These are phyloP conservation scores for Oreocharis arfaki DNA, from an alignment of 2,113 vertebrate species.

Conservation along the genomic window DNA sequence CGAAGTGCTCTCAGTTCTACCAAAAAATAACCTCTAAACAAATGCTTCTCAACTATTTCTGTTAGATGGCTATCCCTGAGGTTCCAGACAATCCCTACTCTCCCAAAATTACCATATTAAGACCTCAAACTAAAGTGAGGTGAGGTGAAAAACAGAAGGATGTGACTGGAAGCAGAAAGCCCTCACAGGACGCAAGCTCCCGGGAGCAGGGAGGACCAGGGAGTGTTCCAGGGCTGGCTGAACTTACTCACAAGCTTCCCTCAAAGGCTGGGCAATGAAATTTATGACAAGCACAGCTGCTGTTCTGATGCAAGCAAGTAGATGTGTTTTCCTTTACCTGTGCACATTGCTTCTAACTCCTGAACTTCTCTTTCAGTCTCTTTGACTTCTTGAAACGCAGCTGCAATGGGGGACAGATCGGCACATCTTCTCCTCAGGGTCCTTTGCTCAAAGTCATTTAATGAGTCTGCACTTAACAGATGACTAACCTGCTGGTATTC, in stretches of 20 bases:
- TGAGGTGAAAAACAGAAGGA: not conserved
- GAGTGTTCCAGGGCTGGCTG: not conserved
- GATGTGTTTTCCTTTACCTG: slow-evolving; percentile 63
- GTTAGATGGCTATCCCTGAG: not conserved
- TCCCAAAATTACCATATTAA: not conserved
- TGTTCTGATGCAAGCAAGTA: not conserved
- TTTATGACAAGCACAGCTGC: not conserved
- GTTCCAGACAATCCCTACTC: not conserved
- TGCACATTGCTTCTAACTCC: slow-evolving; percentile 76
- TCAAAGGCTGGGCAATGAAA: not conserved
- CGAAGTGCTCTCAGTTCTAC: not conserved
- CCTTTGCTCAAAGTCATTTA: slow-evolving; percentile 57
- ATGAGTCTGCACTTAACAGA: slow-evolving; percentile 36
- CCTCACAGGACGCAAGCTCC: rapidly evolving
- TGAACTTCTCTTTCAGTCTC: slow-evolving; percentile 67
- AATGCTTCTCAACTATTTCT: not conserved
- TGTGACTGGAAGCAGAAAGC: not conserved
- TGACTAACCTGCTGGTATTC: slow-evolving; percentile 65
- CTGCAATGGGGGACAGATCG: slow-evolving; percentile 62
- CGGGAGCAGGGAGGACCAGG: not conserved
- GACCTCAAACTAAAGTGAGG: not conserved
- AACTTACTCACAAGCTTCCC: not conserved
- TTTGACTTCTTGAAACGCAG: slow-evolving; percentile 66
- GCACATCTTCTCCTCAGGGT: slow-evolving; percentile 55
- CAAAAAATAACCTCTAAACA: not conserved